Conservation (phyloP, 2,113 vertebrate genomes). For the Murina feae region DNA sequence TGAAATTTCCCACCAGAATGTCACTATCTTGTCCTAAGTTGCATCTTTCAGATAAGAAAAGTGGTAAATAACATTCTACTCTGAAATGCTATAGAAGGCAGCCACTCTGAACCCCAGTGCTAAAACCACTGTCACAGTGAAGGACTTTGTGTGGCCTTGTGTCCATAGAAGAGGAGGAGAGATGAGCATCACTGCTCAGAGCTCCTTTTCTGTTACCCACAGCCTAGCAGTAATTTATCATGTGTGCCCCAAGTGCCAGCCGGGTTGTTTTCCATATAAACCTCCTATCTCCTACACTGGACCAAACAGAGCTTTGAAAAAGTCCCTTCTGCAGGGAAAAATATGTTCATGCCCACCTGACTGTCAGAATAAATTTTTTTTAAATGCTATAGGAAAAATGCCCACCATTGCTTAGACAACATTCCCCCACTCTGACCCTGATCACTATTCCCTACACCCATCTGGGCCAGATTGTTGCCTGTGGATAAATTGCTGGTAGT, state of each 20-base stretch:
- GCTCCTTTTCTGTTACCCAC: background rate
- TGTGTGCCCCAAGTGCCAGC: background rate
- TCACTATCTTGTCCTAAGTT: background rate
- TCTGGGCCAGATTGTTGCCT: background rate
- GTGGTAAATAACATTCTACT: background rate
- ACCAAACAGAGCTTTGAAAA: background rate
- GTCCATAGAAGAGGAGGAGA: background rate
- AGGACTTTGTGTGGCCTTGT: background rate
- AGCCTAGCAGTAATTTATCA: conserved; percentile 1
- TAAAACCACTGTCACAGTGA: conserved; percentile 20
- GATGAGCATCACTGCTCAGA: conserved; percentile 33
- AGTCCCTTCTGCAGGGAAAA: background rate
- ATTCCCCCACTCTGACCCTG: background rate
- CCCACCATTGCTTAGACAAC: background rate
- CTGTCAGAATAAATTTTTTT: background rate
- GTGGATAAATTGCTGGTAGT: background rate
- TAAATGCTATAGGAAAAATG: background rate
- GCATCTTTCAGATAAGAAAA: conserved; percentile 11
- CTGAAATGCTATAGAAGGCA: conserved; percentile 25
- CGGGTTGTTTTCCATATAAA: background rate
- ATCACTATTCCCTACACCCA: background rate
- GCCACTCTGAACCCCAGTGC: background rate
- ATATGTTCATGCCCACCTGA: background rate
- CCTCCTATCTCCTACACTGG: conserved; percentile 2
- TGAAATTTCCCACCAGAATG: background rate